A percentile compares a stretch with the other conserved stretches of the same genome.
These are phyloP conservation scores for Phyllopteryx taeniolatus DNA, from an alignment of 2,113 vertebrate genomes.

Conservation along the genomic window DNA sequence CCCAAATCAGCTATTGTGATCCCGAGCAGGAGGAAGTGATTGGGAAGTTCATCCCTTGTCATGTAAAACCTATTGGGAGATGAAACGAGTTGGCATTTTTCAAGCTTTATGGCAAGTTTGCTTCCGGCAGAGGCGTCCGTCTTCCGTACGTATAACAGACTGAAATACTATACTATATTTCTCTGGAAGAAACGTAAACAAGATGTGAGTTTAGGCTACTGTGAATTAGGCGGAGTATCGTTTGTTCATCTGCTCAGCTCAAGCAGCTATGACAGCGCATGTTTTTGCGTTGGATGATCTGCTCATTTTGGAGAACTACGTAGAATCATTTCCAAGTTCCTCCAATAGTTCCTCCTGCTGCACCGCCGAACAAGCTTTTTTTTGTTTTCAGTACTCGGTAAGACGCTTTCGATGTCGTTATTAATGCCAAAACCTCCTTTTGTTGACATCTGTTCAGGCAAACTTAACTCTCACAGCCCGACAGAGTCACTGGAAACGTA, in stretches of 20 bases:
- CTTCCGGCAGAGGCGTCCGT: not conserved
- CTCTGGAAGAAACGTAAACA: not conserved
- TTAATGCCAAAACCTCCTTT: not conserved
- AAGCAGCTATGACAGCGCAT: not conserved
- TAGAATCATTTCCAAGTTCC: not conserved
- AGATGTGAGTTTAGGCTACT: not conserved
- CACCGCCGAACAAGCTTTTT: no score
- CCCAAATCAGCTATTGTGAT: not conserved
- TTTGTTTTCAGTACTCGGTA: not conserved
- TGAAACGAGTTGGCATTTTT: not conserved
- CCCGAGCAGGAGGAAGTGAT: not conserved
- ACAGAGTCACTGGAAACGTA: slow-evolving; percentile 32
- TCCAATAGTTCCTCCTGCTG: no score
- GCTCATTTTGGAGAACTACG: not conserved
- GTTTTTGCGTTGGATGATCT: slow-evolving; percentile 1
- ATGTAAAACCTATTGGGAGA: not conserved
- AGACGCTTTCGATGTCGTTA: not conserved
- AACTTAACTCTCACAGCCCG: slow-evolving; percentile 14
- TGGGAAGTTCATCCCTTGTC: no score
- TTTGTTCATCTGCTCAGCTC: not conserved
- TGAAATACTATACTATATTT: not conserved
- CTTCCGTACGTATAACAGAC: not conserved
- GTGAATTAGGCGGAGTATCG: not conserved
- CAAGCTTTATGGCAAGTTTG: not conserved
- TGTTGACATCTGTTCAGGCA: slow-evolving; percentile 9